These are phyloP conservation scores for Oscheius onirici DNA, from an alignment of 2,888 invertebrate genomes.

Conservation along the genomic window DNA sequence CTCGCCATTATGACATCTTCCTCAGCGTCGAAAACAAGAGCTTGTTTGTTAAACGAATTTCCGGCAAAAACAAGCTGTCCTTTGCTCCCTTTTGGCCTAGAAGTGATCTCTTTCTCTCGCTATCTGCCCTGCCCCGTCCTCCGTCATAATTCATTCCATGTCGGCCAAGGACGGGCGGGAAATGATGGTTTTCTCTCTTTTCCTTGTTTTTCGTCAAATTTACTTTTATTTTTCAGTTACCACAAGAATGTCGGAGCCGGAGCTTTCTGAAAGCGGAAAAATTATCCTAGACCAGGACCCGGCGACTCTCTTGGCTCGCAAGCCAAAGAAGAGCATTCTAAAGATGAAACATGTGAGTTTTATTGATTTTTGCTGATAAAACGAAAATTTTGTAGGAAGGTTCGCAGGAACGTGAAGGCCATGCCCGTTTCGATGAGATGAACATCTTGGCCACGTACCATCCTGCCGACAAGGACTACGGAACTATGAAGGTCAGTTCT, in stretches of 20 bases:
- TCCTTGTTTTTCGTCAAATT: background rate
- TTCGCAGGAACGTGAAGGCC: slow-evolving; percentile 62
- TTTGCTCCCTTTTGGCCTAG: background rate
- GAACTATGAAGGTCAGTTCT: slow-evolving; percentile 85
- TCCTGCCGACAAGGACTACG: slow-evolving; percentile 97
- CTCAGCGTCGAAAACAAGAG: too few relatives aligned
- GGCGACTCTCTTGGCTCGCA: slow-evolving; percentile 66
- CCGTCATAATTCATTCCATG: background rate
- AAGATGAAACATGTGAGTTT: slow-evolving; percentile 60
- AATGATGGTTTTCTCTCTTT: background rate
- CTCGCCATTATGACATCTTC: too few relatives aligned
- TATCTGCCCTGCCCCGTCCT: background rate
- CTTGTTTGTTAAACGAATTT: too few relatives aligned
- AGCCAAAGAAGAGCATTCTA: slow-evolving; percentile 71
- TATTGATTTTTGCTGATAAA: too few relatives aligned
- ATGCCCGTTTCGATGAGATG: slow-evolving; percentile 83
- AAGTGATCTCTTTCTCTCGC: background rate
- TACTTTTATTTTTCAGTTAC: background rate
- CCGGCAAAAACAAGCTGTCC: too few relatives aligned
- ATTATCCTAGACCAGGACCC: slow-evolving; percentile 61
- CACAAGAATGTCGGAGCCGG: slow-evolving; percentile 14
- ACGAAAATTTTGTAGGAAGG: slow-evolving; percentile 41
- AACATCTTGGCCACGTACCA: slow-evolving; percentile 97
- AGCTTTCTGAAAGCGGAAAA: slow-evolving; percentile 42
- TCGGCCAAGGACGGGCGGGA: too few relatives aligned